Conservation (phyloP, 2,888 invertebrate genomes). For the Drosophila greeni region DNA sequence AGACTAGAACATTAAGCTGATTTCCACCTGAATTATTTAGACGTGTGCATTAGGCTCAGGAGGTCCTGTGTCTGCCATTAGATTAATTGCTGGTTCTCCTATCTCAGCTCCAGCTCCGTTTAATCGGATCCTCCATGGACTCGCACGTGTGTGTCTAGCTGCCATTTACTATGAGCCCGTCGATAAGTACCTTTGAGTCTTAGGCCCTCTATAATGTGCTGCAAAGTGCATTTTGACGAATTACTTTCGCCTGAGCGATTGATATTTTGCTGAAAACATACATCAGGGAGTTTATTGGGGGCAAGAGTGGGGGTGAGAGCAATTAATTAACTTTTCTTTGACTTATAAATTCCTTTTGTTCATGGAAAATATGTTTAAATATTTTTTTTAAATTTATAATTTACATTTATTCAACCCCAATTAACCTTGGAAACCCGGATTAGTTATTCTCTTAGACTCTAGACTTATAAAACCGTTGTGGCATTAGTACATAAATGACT, state of each 20-base stretch:
- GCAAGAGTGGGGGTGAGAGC: no score
- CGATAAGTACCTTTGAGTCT: conserved; percentile 13
- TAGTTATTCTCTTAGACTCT: neutral
- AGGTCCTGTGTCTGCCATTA: conserved; percentile 26
- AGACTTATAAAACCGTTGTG: neutral
- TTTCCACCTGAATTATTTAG: conserved; percentile 36
- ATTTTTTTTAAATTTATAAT: neutral
- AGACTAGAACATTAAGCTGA: conserved; percentile 25
- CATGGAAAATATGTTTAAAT: neutral
- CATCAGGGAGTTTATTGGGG: neutral
- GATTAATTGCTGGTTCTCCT: conserved; percentile 32
- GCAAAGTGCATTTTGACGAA: conserved; percentile 22
- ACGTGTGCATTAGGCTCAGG: conserved; percentile 25
- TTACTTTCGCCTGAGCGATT: conserved; percentile 10
- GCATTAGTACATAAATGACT: neutral
- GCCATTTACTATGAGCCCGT: conserved; percentile 1
- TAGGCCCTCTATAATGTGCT: neutral
- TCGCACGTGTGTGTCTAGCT: neutral
- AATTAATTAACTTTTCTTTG: neutral
- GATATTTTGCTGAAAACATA: neutral
- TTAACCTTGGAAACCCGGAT: neutral
- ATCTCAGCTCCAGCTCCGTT: neutral
- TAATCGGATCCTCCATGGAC: conserved; percentile 15
- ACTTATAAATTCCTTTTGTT: neutral
- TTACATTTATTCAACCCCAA: neutral